Evolutionary conservation across 2,113 vertebrate species (phyloP).

Genomic region (Tylochromis polylepis): DNA sequence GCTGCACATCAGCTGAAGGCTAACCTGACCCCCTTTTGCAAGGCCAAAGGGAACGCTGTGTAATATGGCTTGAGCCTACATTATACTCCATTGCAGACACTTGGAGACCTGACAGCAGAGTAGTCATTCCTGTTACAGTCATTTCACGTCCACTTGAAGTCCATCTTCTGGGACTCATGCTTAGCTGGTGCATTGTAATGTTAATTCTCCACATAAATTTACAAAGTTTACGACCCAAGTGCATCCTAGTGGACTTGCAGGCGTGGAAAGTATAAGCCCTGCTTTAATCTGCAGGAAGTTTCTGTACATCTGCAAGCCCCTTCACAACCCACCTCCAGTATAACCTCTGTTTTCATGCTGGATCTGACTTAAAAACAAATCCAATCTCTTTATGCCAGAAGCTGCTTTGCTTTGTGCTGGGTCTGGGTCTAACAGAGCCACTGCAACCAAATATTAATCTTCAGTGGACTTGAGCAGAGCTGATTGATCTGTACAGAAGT

Average conservation of each 20-base stretch:
- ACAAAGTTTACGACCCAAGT: background rate
- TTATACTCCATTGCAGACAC: background rate
- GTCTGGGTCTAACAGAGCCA: background rate
- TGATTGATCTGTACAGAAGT: background rate
- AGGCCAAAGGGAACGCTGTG: background rate
- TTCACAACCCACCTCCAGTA: background rate
- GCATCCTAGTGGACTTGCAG: background rate
- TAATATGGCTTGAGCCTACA: background rate
- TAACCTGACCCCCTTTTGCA: background rate
- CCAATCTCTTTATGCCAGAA: background rate
- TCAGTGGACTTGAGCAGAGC: background rate
- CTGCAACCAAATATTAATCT: background rate
- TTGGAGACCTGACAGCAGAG: background rate
- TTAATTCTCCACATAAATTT: background rate
- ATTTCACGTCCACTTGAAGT: background rate
- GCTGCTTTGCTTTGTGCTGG: background rate
- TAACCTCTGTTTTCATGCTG: background rate
- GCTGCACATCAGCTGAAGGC: background rate
- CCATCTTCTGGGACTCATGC: accelerated
- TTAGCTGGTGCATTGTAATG: background rate
- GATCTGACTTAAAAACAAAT: accelerated
- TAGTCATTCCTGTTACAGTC: background rate
- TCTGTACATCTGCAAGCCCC: background rate
- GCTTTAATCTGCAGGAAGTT: background rate
- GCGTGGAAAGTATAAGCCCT: background rate